Percentiles rank a stretch among this genome's conserved stretches.
Conservation (phyloP, 2,888 invertebrate genomes). For the Liodrosophila aerea region DNA sequence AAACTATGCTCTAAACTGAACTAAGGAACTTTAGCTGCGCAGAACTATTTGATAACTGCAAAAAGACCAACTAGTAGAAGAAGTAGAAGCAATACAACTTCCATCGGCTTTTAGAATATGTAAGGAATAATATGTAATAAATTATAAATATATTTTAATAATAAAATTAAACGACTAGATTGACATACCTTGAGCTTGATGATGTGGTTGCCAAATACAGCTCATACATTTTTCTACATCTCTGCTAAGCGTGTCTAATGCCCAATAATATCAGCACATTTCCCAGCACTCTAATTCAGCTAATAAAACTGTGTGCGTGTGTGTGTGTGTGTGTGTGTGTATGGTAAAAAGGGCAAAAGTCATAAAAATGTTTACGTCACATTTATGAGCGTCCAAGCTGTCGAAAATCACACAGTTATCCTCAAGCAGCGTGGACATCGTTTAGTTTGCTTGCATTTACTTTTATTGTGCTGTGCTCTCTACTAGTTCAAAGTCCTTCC, state of each 20-base stretch:
- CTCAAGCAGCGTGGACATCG: constrained; percentile 25
- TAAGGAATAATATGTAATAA: too few relatives aligned
- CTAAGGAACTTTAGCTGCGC: too few relatives aligned
- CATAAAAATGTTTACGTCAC: constrained; percentile 65
- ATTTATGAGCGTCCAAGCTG: constrained; percentile 68
- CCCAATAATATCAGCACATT: constrained; percentile 19
- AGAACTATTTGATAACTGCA: too few relatives aligned
- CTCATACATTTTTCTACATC: neutral
- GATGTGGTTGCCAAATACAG: neutral
- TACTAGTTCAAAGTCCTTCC: constrained; percentile 40
- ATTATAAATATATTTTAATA: too few relatives aligned
- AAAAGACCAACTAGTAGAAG: too few relatives aligned
- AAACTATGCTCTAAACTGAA: too few relatives aligned
- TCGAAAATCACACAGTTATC: constrained; percentile 61
- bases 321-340: neutral
- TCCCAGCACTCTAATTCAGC: constrained; percentile 11
- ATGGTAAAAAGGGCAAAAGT: constrained; percentile 48
- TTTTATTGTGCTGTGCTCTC: constrained; percentile 59
- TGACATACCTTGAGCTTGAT: too few relatives aligned
- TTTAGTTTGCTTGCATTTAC: constrained; percentile 42
- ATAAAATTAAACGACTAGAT: too few relatives aligned
- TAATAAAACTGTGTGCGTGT: constrained; percentile 8
- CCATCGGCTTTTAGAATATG: too few relatives aligned
- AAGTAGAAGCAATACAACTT: too few relatives aligned
- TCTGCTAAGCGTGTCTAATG: constrained; percentile 11